Percentiles rank a stretch among this genome's conserved stretches.
phyloP scores from a whole-genome alignment of 2,113 vertebrate genomes.

The Isichthys henryi region DNA sequence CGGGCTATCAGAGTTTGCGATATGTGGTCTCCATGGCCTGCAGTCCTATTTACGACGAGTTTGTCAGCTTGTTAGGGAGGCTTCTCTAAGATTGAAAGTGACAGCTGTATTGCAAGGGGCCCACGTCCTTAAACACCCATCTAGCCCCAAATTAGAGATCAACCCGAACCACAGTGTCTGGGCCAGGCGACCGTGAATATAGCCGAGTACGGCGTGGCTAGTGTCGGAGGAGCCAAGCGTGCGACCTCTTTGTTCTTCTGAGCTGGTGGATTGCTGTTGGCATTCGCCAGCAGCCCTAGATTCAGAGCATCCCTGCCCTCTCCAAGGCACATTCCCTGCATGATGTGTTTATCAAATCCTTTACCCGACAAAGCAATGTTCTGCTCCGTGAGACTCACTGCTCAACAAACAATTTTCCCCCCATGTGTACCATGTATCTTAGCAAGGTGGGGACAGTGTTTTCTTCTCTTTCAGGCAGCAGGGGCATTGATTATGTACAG shows the following conservation, averaged over 20 bases:
- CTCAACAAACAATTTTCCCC: not conserved
- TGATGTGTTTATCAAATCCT: not conserved
- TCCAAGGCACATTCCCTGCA: not conserved
- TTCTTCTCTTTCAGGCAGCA: not conserved
- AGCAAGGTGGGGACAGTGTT: not conserved
- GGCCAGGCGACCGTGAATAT: not conserved
- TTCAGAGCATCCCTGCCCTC: not conserved
- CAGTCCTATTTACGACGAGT: not conserved
- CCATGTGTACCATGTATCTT: not conserved
- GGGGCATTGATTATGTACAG: not conserved
- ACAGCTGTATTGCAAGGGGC: not conserved
- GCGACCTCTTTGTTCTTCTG: slow-evolving; percentile 1
- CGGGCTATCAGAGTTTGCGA: not conserved
- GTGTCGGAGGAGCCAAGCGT: not conserved
- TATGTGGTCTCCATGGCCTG: not conserved
- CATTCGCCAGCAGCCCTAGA: not conserved
- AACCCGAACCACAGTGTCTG: not conserved
- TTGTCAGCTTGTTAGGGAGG: slow-evolving; percentile 4
- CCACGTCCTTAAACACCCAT: not conserved
- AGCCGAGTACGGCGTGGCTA: not conserved
- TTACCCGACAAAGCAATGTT: not conserved
- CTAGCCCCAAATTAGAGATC: slow-evolving; percentile 17
- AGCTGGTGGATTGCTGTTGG: not conserved
- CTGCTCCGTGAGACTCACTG: not conserved
- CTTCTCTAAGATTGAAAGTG: not conserved